Evolutionary conservation across 2,797 vertebrate species (phyloP).

Genomic region (Tokudaia tokunoshimensis): DNA sequence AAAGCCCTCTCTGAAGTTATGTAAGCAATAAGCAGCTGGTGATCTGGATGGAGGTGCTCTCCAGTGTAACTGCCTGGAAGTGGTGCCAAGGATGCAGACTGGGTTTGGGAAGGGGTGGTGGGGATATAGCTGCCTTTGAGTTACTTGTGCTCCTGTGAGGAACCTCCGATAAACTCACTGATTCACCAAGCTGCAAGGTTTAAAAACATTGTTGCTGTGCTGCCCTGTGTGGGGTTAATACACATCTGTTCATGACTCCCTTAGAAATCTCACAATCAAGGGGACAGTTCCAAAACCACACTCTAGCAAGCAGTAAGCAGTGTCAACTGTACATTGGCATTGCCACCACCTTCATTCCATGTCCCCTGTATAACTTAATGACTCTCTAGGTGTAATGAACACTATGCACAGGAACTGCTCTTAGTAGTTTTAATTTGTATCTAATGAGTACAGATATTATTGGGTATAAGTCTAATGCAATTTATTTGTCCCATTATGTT

Average conservation of each 20-base stretch:
- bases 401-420: not conserved
- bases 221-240: not conserved
- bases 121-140: too few relatives aligned
- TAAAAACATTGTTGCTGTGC: too few relatives aligned
- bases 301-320: not conserved
- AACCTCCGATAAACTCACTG: not conserved
- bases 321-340: not conserved
- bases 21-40: not conserved
- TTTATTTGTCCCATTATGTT: not conserved
- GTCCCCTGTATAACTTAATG: not conserved
- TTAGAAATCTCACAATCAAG: not conserved
- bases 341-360: not conserved
- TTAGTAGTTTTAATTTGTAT: not conserved
- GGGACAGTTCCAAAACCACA: too few relatives aligned
- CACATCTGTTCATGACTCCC: not conserved
- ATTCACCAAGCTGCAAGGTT: not conserved
- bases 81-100: not conserved
- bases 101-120: not conserved
- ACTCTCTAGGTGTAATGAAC: not conserved
- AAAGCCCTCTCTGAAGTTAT: accelerated
- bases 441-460: not conserved
- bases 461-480: not conserved
- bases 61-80: not conserved
- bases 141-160: not conserved
- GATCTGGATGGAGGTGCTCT: not conserved